Percentiles rank a stretch among this genome's conserved stretches.
phyloP scores from a whole-genome alignment of 2,797 vertebrate species.

The Triplophysa yarkandensis region DNA sequence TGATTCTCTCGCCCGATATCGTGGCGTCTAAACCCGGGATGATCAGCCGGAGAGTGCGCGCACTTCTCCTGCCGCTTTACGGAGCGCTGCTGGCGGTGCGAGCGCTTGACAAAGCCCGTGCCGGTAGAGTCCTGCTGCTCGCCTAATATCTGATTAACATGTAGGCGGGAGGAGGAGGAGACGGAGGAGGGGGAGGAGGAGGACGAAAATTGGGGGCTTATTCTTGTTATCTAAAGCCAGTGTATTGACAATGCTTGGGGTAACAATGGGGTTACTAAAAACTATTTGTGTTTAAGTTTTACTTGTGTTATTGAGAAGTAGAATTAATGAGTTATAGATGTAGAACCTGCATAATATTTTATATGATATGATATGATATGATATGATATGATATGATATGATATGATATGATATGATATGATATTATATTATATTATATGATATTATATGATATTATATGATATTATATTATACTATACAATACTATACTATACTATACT shows the following conservation, averaged over 20 bases:
- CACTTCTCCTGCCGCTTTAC: slow-evolving; percentile 20
- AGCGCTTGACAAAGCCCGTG: slow-evolving; percentile 77
- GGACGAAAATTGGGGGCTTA: slow-evolving; percentile 4
- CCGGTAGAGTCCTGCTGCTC: slow-evolving; percentile 76
- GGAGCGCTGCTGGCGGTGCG: slow-evolving; percentile 27
- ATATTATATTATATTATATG: no score
- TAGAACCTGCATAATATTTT: no score
- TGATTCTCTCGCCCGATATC: background rate
- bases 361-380: no score
- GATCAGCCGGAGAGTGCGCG: background rate
- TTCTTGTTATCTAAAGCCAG: background rate
- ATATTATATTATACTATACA: no score
- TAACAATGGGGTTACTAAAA: no score
- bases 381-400: no score
- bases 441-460: no score
- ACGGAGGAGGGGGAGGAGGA: slow-evolving; percentile 56
- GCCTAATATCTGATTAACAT: slow-evolving; percentile 86
- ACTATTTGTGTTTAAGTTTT: no score
- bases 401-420: no score
- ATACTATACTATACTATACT: no score
- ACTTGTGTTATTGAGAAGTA: no score
- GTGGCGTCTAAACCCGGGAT: background rate
- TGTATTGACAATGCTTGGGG: background rate
- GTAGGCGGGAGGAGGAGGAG: slow-evolving; percentile 56
- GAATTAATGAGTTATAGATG: no score